These are phyloP conservation scores for Heliocidaris erythrogramma DNA, from an alignment of 35 echinoderm and acorn worm genomes.

Conservation along the genomic window DNA sequence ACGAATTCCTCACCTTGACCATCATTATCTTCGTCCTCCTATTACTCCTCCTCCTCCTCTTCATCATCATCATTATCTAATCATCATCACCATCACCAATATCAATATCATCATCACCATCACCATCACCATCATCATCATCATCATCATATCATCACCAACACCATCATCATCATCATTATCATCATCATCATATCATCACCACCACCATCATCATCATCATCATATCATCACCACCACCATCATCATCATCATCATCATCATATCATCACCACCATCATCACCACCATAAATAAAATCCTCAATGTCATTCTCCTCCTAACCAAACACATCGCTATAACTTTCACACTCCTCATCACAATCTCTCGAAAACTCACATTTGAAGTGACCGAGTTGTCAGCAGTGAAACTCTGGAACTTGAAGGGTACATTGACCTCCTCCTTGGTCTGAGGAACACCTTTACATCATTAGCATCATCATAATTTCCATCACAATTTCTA, in stretches of 20 bases:
- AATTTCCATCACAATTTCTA: neutral
- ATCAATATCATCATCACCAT: neutral
- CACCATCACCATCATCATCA: slow-evolving; percentile 10
- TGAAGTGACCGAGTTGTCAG: slow-evolving; percentile 64
- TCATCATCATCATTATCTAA: neutral
- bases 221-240: neutral
- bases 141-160: neutral
- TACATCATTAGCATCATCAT: neutral
- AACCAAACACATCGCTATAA: neutral
- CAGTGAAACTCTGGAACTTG: slow-evolving; percentile 91
- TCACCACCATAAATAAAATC: neutral
- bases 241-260: slow-evolving; percentile 35
- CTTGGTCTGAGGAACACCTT: slow-evolving; percentile 87
- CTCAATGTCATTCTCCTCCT: neutral
- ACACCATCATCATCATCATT: neutral
- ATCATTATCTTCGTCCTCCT: neutral
- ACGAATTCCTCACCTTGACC: neutral
- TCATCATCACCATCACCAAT: neutral
- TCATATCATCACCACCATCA: neutral
- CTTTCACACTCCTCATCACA: neutral
- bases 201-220: neutral
- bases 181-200: slow-evolving; percentile 35
- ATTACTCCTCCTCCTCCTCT: neutral
- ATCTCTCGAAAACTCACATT: slow-evolving; percentile 1
- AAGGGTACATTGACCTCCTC: slow-evolving; percentile 89